phyloP scores from a whole-genome alignment of 2,888 invertebrate genomes.

The Cheilosia vernalis region DNA sequence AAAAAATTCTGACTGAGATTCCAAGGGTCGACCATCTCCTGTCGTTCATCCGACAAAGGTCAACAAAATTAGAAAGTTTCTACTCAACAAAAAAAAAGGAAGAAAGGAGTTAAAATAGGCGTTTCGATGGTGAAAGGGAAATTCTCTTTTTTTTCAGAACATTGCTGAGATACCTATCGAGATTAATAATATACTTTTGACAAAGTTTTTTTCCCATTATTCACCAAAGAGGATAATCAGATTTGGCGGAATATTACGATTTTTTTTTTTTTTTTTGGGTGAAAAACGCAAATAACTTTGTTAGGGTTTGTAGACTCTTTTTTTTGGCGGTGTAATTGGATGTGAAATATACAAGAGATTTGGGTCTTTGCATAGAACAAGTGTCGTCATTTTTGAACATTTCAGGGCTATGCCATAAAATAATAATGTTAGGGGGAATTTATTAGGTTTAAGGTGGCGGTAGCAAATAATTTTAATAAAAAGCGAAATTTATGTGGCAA shows the following conservation, averaged over 20 bases:
- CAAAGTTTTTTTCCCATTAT: slow-evolving; percentile 9
- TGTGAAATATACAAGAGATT: slow-evolving; percentile 22
- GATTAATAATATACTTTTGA: slow-evolving; percentile 43
- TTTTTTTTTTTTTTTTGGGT: neutral
- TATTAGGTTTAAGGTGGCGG: neutral
- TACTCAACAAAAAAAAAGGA: neutral
- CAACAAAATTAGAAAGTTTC: slow-evolving; percentile 46
- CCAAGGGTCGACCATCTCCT: neutral
- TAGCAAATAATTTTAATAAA: neutral
- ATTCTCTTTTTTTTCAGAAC: neutral
- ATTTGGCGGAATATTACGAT: slow-evolving; percentile 26
- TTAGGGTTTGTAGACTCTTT: neutral
- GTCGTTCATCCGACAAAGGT: slow-evolving; percentile 19
- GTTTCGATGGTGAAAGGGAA: slow-evolving; percentile 23
- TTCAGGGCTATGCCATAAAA: neutral
- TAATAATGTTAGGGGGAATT: neutral
- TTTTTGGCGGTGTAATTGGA: slow-evolving; percentile 25
- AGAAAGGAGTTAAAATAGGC: slow-evolving; percentile 25
- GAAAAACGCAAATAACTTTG: slow-evolving; percentile 13
- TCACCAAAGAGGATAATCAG: slow-evolving; percentile 25
- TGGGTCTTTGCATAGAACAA: neutral
- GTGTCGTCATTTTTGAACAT: neutral
- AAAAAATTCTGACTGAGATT: neutral
- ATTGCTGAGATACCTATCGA: slow-evolving; percentile 22
- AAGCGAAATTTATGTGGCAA: too few species aligned